phyloP scores from a whole-genome alignment of 2,113 vertebrate genomes.

The Psammodynastes pulverulentus region DNA sequence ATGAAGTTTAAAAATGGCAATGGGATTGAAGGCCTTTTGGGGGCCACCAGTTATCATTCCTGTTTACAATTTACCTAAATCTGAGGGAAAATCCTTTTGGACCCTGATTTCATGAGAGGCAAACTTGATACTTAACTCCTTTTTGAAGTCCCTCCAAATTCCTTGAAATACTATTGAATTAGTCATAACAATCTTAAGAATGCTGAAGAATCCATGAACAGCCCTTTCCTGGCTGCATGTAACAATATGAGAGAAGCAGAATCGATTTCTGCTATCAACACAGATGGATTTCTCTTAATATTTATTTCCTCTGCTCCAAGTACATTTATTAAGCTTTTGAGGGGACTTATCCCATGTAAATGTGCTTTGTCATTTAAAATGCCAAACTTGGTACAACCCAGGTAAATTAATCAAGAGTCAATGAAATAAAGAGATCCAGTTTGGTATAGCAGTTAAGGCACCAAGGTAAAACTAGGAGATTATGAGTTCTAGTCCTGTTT shows the following conservation, averaged over 20 bases:
- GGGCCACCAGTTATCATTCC: neutral
- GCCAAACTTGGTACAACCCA: neutral
- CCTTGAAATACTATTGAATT: neutral
- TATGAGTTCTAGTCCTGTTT: neutral
- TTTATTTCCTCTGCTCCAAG: neutral
- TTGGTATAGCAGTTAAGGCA: neutral
- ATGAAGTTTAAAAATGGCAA: neutral
- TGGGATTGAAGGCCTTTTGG: neutral
- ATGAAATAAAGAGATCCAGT: neutral
- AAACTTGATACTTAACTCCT: neutral
- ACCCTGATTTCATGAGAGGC: neutral
- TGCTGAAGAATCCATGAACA: neutral
- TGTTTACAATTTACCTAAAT: neutral
- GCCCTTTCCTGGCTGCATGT: neutral
- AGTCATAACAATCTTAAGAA: neutral
- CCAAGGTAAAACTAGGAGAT: neutral
- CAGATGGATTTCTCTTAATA: neutral
- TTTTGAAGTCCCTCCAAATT: neutral
- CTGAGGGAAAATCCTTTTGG: neutral
- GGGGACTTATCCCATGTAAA: neutral
- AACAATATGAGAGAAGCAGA: neutral
- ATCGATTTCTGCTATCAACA: neutral
- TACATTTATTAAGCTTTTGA: neutral
- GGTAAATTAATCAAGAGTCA: neutral
- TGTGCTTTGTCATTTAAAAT: neutral